Evolutionary conservation across 92 coral and sea anemone species (phyloP).

Genomic region (Anthopleura xanthogrammica): DNA sequence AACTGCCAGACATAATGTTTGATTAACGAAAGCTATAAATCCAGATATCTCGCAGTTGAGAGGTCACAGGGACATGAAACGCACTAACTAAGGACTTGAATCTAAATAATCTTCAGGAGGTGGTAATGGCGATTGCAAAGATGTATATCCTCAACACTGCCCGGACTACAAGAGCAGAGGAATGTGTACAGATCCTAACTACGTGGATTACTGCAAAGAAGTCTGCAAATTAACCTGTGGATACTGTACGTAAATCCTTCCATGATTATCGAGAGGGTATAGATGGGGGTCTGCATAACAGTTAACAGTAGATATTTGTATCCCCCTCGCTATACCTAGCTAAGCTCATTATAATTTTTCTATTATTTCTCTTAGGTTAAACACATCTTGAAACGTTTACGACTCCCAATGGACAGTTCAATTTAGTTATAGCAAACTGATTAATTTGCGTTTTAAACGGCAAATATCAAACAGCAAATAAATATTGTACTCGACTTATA

Average conservation of each 20-base stretch:
- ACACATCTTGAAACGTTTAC: not conserved
- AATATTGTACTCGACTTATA: not conserved
- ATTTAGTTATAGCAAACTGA: not conserved
- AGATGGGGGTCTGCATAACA: too few species aligned
- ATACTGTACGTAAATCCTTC: conserved; percentile 40
- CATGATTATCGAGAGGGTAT: too few species aligned
- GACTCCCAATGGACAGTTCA: not conserved
- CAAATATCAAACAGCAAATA: not conserved
- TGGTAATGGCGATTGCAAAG: conserved; percentile 38
- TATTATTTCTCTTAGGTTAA: not conserved
- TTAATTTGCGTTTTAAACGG: not conserved
- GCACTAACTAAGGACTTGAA: too few species aligned
- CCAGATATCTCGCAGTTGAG: too few species aligned
- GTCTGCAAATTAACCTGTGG: conserved; percentile 75
- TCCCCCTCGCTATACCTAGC: not conserved
- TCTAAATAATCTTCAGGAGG: not conserved
- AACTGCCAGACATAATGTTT: too few species aligned
- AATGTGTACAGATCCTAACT: conserved; percentile 51
- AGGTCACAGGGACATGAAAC: too few species aligned
- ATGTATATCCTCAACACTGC: conserved; percentile 63
- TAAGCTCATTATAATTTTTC: not conserved
- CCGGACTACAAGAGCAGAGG: conserved; percentile 65
- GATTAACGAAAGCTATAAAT: too few species aligned
- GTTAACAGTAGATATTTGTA: too few species aligned
- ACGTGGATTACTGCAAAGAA: conserved; percentile 60